Percentiles rank a stretch among this genome's conserved stretches.
Conservation (phyloP, 2,113 vertebrate genomes). For the Asarcornis scutulata region DNA sequence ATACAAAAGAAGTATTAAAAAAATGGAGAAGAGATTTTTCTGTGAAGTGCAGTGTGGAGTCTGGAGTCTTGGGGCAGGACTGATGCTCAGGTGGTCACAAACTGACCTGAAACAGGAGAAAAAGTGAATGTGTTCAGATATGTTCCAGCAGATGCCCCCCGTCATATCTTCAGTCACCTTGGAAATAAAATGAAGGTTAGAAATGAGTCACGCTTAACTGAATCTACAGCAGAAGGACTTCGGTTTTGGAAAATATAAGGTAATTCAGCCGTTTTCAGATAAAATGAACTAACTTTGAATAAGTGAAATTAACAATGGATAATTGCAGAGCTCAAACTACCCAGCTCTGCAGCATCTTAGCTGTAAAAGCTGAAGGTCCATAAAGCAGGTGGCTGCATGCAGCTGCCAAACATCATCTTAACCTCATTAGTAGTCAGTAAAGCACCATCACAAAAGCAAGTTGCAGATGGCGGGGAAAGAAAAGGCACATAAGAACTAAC, state of each 20-base stretch:
- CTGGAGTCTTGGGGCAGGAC: neutral
- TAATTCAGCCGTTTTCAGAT: neutral
- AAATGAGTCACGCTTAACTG: neutral
- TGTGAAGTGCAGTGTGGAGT: neutral
- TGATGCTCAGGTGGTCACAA: neutral
- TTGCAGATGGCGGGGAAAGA: constrained; percentile 45
- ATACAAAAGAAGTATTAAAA: neutral
- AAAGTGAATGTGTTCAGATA: neutral
- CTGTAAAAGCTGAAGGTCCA: neutral
- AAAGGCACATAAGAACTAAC: neutral
- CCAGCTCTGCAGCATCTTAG: neutral
- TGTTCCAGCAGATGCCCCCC: neutral
- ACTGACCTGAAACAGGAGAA: neutral
- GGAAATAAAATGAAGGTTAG: constrained; percentile 21
- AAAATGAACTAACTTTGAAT: neutral
- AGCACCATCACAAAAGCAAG: constrained; percentile 25
- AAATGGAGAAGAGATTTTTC: neutral
- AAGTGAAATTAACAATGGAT: neutral
- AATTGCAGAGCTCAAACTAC: neutral
- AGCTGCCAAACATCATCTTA: constrained; percentile 39
- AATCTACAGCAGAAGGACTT: neutral
- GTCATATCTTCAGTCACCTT: neutral
- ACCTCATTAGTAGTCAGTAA: constrained; percentile 28
- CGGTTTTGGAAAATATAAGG: neutral
- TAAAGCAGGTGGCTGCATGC: constrained; percentile 42